phyloP scores from a whole-genome alignment of 2,888 invertebrate genomes.

The Agriopis marginaria region DNA sequence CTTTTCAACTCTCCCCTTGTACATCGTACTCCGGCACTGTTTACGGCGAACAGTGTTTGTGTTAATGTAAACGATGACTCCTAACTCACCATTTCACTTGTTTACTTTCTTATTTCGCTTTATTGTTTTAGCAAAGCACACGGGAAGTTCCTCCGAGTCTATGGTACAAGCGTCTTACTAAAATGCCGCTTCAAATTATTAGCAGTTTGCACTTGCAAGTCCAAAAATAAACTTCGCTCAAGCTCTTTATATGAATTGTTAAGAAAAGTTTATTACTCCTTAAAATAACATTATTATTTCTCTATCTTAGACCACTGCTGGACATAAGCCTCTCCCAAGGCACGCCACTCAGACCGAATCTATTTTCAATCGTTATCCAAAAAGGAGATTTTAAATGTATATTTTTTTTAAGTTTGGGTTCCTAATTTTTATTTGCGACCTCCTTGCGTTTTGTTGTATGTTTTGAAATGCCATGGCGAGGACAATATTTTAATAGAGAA shows the following conservation, averaged over 20 bases:
- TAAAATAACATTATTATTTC: neutral
- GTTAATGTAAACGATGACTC: slow-evolving; percentile 75
- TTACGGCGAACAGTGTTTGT: slow-evolving; percentile 64
- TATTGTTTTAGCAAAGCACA: slow-evolving; percentile 67
- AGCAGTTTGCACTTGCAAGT: slow-evolving; percentile 19
- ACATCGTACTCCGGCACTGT: slow-evolving; percentile 65
- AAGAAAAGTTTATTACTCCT: neutral
- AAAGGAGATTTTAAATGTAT: no score
- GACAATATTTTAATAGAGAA: no score
- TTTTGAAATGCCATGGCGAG: no score
- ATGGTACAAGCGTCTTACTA: slow-evolving; percentile 55
- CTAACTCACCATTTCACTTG: slow-evolving; percentile 65
- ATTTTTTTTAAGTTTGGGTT: no score
- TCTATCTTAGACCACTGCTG: neutral
- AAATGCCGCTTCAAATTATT: slow-evolving; percentile 43
- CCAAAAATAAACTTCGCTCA: slow-evolving; percentile 9
- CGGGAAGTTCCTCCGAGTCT: slow-evolving; percentile 56
- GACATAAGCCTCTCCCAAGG: no score
- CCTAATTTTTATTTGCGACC: no score
- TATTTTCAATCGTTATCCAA: no score
- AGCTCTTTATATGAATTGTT: slow-evolving; percentile 22
- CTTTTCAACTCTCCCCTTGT: slow-evolving; percentile 64
- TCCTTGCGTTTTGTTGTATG: no score
- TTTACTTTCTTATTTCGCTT: slow-evolving; percentile 67
- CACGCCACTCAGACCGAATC: no score